Base-by-base conservation (phyloP, 2,888 invertebrate species). In the Phengaris arion region DNA sequence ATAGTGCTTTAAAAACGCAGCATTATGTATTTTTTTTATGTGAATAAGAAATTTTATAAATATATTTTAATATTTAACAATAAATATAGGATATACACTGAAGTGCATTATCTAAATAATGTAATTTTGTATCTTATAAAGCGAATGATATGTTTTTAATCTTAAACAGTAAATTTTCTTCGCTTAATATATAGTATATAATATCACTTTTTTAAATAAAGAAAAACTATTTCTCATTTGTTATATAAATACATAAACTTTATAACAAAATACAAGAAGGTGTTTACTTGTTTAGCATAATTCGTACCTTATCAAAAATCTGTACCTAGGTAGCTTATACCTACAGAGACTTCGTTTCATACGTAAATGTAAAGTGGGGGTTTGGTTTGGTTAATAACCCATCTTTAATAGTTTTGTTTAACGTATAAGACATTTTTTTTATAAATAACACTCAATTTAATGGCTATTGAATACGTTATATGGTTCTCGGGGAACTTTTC, bases 91-190 rank as follows among this genome's bases (percentile, higher is more conserved):
- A 74, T n/a, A 74, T 68, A 79, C 70, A 72, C 52, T 54, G 52
- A 52, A 4, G 52, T 8, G 12, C 22, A 54, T 54, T 54, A 54
- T 72, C 54, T 72, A 72, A 72, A 76, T 78, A 70, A 74, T 77
- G 75, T 75, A 78, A 77, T 79, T 87, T 87, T 83, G 83, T 84
- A 82, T 88, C 91, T 92, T 92, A 92, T 89, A 91, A 93, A 93
- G 93, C 93, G 92, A 93, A 91, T 93, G 93, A 93, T 93, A 93
- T 93, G 93, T 93, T 85, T 86, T 85, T 12, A 35, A 87, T 86
- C 90, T 90, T 89, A 90, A 74, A 78, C 81, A 87, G 83, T 87
- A 85, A 84, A 86, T 83, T 81, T 85, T 84, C 82, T 73, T 75
- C 51, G 70, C 51, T 75, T 57, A 35, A 72, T 73, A 75, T 75